These are phyloP conservation scores for Erpornis zantholeuca DNA, from an alignment of 2,113 vertebrate species.

Conservation along the genomic window DNA sequence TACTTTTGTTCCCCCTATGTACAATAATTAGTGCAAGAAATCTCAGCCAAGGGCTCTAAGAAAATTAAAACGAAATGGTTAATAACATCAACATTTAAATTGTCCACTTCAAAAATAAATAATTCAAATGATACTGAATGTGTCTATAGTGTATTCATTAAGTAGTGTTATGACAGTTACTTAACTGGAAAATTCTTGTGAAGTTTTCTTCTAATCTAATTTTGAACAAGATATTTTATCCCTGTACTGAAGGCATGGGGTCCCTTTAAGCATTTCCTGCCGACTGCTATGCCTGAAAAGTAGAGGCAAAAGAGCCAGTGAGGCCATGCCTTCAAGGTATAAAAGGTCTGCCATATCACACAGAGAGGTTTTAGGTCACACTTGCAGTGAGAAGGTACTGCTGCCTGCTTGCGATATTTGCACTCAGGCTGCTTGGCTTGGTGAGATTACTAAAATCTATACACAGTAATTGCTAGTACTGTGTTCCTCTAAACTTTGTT, in stretches of 20 bases:
- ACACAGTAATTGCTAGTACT: background rate
- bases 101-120: conserved; percentile 79
- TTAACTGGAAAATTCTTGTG: background rate
- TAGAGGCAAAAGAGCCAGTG: background rate
- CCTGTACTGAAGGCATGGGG: background rate
- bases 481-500: background rate
- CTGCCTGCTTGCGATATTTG: background rate
- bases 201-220: background rate
- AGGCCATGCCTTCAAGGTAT: background rate
- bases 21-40: conserved; percentile 53
- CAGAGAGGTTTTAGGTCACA: background rate
- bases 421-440: background rate
- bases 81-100: conserved; percentile 51
- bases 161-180: background rate
- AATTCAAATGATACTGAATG: conserved; percentile 54
- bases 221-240: background rate
- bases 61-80: conserved; percentile 50
- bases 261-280: background rate
- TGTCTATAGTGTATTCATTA: conserved; percentile 53
- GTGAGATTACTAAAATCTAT: background rate
- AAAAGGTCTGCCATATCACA: background rate
- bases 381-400: background rate
- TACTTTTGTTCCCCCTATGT: conserved; percentile 31
- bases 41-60: conserved; percentile 72
- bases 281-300: background rate